These are phyloP conservation scores for Otis tarda DNA, from an alignment of 2,113 vertebrate genomes.

Conservation along the genomic window DNA sequence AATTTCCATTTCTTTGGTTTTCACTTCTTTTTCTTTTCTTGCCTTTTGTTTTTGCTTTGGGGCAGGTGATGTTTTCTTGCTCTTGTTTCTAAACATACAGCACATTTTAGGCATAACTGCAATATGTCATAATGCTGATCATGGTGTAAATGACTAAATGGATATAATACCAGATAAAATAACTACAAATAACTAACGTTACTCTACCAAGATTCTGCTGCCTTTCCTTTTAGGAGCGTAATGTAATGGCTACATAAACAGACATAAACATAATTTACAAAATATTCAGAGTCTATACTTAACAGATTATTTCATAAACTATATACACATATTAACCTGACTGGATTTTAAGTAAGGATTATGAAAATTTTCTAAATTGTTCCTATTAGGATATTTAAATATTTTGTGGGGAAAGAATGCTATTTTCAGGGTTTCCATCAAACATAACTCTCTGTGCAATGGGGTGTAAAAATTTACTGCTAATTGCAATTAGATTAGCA, in stretches of 20 bases:
- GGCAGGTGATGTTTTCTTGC: background rate
- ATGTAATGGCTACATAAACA: background rate
- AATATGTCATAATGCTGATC: background rate
- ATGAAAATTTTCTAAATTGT: constrained; percentile 19
- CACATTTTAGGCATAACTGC: background rate
- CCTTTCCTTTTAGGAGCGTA: background rate
- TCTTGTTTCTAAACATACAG: background rate
- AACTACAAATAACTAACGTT: background rate
- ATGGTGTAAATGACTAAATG: background rate
- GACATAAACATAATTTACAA: background rate
- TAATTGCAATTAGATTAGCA: constrained; percentile 65
- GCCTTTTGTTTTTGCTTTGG: background rate
- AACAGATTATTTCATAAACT: background rate
- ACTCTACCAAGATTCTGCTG: background rate
- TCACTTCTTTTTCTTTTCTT: background rate
- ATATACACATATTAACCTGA: background rate
- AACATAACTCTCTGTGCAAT: constrained; percentile 55
- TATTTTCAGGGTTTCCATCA: constrained; percentile 23
- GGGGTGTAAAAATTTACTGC: constrained; percentile 56
- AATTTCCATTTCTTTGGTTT: background rate
- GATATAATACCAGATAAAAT: background rate
- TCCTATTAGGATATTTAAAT: constrained; percentile 28
- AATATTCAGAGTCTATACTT: background rate
- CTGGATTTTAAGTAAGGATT: background rate
- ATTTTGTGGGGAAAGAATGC: constrained; percentile 35